Evolutionary conservation across 2,113 vertebrate species (phyloP).

Genomic region (Dolichotis patagonum): DNA sequence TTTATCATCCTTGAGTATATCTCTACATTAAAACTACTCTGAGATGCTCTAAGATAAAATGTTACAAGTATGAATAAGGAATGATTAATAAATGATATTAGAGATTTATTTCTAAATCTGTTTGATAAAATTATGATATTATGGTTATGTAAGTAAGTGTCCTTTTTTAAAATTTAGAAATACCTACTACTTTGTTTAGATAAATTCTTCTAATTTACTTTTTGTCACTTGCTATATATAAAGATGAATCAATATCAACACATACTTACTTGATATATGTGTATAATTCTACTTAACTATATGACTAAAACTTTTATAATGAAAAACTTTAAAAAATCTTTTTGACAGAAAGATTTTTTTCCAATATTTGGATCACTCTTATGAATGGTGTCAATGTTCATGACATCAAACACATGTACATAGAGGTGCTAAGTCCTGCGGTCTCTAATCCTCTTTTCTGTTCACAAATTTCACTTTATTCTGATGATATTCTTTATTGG

Average conservation of each 20-base stretch:
- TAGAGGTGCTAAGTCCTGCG: background rate
- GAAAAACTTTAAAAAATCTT: constrained; percentile 6
- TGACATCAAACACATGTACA: background rate
- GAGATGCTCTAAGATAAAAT: constrained; percentile 3
- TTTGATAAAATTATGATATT: background rate
- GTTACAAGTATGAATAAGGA: background rate
- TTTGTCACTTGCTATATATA: background rate
- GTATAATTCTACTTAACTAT: constrained; percentile 32
- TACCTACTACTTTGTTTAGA: background rate
- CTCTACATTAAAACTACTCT: background rate
- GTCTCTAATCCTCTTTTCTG: background rate
- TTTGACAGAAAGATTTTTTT: background rate
- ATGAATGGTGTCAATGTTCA: background rate
- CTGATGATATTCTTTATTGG: too few relatives aligned
- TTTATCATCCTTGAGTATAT: background rate
- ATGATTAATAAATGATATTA: background rate
- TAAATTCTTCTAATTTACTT: constrained; percentile 11
- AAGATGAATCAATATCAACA: background rate
- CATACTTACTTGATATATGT: background rate
- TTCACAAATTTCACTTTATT: background rate
- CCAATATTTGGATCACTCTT: background rate
- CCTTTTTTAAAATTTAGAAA: constrained; percentile 1
- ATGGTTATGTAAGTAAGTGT: background rate
- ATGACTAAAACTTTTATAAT: background rate
- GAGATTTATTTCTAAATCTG: background rate